Base-by-base conservation (phyloP, 2,797 vertebrate genomes). In the Leptoclinus maculatus region DNA sequence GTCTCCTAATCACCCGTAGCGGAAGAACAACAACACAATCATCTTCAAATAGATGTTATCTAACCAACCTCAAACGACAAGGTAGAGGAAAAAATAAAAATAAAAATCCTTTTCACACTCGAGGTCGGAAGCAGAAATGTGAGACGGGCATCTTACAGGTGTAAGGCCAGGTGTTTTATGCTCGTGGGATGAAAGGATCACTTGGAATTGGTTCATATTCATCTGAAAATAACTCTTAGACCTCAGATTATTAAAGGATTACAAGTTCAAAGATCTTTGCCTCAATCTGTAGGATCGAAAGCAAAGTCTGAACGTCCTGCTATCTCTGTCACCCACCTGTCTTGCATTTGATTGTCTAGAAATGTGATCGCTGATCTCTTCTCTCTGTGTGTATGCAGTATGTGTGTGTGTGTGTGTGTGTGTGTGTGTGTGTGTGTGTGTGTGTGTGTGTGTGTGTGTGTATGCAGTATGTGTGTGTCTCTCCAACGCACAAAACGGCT, bases 291-390 rank as follows among this genome's bases (percentile, higher is more conserved):
- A 1, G 43, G 17, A 19, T 32, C 17, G 49, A 38, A 58, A 74
- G 70, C 21, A 6, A 53, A 69, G 45, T 45, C 10, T 32, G 9
- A 12, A 58, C 54, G 45, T 78, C 49, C 69, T 43, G 39, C 34
- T 23, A 23, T 72, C 59, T 82, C 51, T 71, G 71, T 79, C 74
- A 78, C 72, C 72, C 59, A 81, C 77, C 70, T 87, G 83, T 87
- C 79, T 74, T 21, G 41, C 64, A 79, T 84, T 85, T 76, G 71
- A 83, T 66, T 16, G 57, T 75, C 62, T 57, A 71, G 56, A 86
- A 80, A 80, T 83, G 45, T 62, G 73, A 83, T 82, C 13, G 25
- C 59, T 63, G 56, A 65, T 85, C 69, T 71, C 12, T 34, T 79
- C 47, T 36, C 5, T 65, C 16, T 66, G 27, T 45, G 2, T 65